A percentile compares a stretch with the other conserved stretches of the same genome.
Conservation (phyloP, 2,888 invertebrate genomes). For the Germaria angustata region DNA sequence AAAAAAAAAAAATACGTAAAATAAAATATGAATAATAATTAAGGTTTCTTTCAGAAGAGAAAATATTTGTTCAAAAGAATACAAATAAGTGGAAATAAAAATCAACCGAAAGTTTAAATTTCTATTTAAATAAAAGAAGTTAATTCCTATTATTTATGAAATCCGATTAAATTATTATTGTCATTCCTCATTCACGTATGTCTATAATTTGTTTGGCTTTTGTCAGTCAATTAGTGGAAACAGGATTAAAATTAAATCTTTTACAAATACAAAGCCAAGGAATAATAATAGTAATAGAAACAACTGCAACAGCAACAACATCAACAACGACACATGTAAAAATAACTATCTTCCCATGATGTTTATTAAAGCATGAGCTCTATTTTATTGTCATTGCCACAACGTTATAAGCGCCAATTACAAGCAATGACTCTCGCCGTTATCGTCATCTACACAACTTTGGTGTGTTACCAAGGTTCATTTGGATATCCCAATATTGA, state of each 20-base stretch:
- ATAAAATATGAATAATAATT: conserved; percentile 1
- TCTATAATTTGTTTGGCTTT: background rate
- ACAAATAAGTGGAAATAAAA: background rate
- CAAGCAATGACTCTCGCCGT: conserved; percentile 80
- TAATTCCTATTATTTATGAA: conserved; percentile 6
- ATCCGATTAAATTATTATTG: conserved; percentile 22
- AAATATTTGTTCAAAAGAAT: background rate
- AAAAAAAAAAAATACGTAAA: background rate
- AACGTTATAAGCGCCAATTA: conserved; percentile 80
- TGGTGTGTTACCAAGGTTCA: conserved; percentile 80
- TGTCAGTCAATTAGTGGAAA: conserved; percentile 6
- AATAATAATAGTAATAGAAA: background rate
- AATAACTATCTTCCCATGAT: conserved; percentile 58
- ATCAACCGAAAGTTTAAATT: background rate
- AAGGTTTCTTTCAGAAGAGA: background rate
- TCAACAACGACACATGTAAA: conserved; percentile 19
- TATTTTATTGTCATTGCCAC: conserved; percentile 80
- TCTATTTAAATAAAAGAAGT: conserved; percentile 2
- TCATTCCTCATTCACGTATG: background rate
- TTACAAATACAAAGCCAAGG: background rate
- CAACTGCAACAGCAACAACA: conserved; percentile 4
- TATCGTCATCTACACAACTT: conserved; percentile 79
- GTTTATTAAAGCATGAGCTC: conserved; percentile 78
- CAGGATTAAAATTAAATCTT: conserved; percentile 14
- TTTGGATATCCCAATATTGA: conserved; percentile 79